Evolutionary conservation across 2,113 vertebrate genomes (phyloP), one percentile per base, ranked within the genome.

Genomic region (Marmota flaviventris): DNA sequence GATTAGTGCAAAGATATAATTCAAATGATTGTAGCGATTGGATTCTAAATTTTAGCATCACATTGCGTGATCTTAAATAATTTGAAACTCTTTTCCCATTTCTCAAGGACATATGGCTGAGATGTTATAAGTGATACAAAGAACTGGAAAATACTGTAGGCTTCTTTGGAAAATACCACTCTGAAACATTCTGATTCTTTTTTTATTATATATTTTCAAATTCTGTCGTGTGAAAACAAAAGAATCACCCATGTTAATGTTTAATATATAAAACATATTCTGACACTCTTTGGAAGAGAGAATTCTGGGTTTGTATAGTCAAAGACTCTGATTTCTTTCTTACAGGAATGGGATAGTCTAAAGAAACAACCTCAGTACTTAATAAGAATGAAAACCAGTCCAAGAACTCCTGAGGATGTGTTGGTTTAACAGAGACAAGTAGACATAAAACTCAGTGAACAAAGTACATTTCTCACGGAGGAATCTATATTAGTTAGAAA

Each of bases 1-100:
- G 42, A 69, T 76, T 69, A 89, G 45, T 87, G 29, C 25, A 93
- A 94, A 83, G 29, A 11, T 89, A 8, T 85, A 92, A 73, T 87
- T 89, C 42, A 85, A 85, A 67, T 83, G 69, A 7, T 86, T 39
- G 10, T 58, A 77, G 25, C 81, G 27, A 70, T 27, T 89, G 24
- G n/a, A 75, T 91, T 83, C 29, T 89, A 70, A 77, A 45, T 92
- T 96, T 82, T 65, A 93, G 13, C 7, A 92, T 93, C 48, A 87
- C 5, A 34, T 70, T 89, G 32, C 51, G 85, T 63, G 29, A 85
- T 85, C 11, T 89, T 17, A 4, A 86, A 27, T 88, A 81, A 93
- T 65, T 53, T 91, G 76, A 90, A 97, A 1, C 45, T 61, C 58
- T 95, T 76, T 82, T 56, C 11, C 39, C 18, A 70, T 91, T 96